Evolutionary conservation across 1,140 invertebrate genomes (phyloP).

Genomic region (Lasioglossum baleicum): DNA sequence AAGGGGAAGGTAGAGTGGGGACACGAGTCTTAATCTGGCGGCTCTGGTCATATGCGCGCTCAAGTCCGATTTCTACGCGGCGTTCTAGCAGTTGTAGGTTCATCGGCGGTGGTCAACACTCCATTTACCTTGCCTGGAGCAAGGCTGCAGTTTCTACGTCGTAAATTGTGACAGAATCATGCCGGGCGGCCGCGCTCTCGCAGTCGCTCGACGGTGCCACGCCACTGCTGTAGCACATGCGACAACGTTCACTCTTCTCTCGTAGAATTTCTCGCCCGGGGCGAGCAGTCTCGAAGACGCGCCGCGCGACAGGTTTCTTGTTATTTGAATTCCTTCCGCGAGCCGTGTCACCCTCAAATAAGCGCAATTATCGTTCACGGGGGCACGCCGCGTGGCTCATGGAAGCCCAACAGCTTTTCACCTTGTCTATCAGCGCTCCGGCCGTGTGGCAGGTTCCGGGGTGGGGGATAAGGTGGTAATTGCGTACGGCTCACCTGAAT

Average conservation of each 20-base stretch:
- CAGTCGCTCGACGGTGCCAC: slow-evolving; percentile 22
- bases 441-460: background rate
- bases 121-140: slow-evolving; percentile 75
- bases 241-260: slow-evolving; percentile 67
- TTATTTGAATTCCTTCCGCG: slow-evolving; percentile 52
- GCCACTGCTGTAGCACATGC: slow-evolving; percentile 4
- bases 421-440: background rate
- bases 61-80: slow-evolving; percentile 18
- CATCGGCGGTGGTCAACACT: slow-evolving; percentile 53
- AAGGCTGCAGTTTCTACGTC: slow-evolving; percentile 73
- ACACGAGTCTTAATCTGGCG: no score
- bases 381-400: background rate
- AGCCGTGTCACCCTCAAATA: slow-evolving; percentile 31
- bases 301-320: slow-evolving; percentile 41
- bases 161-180: slow-evolving; percentile 69
- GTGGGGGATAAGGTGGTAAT: no score
- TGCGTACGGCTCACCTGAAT: no score
- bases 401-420: slow-evolving; percentile 18
- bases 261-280: slow-evolving; percentile 67
- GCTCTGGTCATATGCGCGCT: no score
- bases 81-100: slow-evolving; percentile 35
- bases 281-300: slow-evolving; percentile 44
- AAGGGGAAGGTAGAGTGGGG: no score
- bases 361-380: slow-evolving; percentile 27
- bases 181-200: slow-evolving; percentile 41